Evolutionary conservation across 2,797 vertebrate species (phyloP).

Genomic region (Tachyglossus aculeatus): DNA sequence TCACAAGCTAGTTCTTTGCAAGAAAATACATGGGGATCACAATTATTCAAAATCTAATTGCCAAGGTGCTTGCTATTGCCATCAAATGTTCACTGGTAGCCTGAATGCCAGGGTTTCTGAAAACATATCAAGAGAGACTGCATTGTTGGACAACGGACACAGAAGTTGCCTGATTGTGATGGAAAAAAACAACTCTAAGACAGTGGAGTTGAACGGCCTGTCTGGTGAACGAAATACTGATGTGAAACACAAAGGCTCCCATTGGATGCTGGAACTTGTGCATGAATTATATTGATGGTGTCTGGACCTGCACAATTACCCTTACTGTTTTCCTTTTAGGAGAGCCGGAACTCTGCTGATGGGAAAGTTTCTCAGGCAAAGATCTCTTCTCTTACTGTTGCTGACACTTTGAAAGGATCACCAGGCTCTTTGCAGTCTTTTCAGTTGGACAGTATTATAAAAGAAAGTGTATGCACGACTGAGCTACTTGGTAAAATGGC

Average conservation of each 20-base stretch:
- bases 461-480: no score
- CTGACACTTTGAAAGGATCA: no score
- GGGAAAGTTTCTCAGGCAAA: neutral
- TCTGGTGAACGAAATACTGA: neutral
- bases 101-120: conserved; percentile 21
- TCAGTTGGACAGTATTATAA: no score
- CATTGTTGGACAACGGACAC: neutral
- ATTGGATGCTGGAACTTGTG: neutral
- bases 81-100: conserved; percentile 32
- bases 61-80: conserved; percentile 27
- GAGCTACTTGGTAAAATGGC: no score
- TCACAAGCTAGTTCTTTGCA: neutral
- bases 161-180: no score
- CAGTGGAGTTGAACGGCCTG: neutral
- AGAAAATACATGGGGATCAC: neutral
- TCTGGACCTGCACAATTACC: neutral
- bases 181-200: no score
- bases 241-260: neutral
- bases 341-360: neutral
- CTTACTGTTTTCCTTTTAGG: neutral
- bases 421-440: no score
- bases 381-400: neutral
- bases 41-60: conserved; percentile 20
- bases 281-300: neutral
- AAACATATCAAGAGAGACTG: neutral